Base-by-base conservation (phyloP, 2,113 vertebrate genomes). In the Pedionomus torquatus region DNA sequence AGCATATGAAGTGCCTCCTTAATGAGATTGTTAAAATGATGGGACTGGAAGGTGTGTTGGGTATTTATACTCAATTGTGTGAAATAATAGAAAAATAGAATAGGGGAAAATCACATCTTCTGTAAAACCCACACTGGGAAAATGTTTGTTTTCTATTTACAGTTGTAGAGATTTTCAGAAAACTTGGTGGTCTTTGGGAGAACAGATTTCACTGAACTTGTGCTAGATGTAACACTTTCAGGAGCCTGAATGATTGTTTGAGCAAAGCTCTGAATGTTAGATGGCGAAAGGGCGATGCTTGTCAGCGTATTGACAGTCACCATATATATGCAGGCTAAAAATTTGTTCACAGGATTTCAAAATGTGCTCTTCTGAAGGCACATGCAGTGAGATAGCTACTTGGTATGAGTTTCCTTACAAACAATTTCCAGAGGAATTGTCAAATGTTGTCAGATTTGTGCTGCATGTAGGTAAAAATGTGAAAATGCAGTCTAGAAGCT, bases 381-480 rank as follows among this genome's bases (percentile, higher is more conserved):
- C 52, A 3, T 51, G 8, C 19, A 75, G 52, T 11, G 48, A 78
- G 76, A 44, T 30, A 37, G 52, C 85, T 92, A 10, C 83, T 87
- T 75, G 76, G 26, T 87, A 41, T 55, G 80, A 82, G 31, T 78
- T 93, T 92, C 52, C 74, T 90, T 91, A 84, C 41, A 84, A 48
- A 64, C 63, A 83, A 92, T 85, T 96, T 71, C 44, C 66, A 87
- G 71, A 87, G 71, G 83, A 94, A 68, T 79, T 92, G 93, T 83
- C 61, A 68, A 89, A 58, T 89, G 23, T 83, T 95, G 87, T 82
- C 48, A 54, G 84, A 91, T 46, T 82, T 76, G 70, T 95, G 86
- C 83, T 95, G 87, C 89, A 76, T 91, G 89, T 90, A 58, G 83
- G 44, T 79, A 57, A 93, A 91, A 95, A 89, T 63, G 83, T 95